phyloP scores from a whole-genome alignment of 1,140 invertebrate genomes.

The Apocrypta bakeri region DNA sequence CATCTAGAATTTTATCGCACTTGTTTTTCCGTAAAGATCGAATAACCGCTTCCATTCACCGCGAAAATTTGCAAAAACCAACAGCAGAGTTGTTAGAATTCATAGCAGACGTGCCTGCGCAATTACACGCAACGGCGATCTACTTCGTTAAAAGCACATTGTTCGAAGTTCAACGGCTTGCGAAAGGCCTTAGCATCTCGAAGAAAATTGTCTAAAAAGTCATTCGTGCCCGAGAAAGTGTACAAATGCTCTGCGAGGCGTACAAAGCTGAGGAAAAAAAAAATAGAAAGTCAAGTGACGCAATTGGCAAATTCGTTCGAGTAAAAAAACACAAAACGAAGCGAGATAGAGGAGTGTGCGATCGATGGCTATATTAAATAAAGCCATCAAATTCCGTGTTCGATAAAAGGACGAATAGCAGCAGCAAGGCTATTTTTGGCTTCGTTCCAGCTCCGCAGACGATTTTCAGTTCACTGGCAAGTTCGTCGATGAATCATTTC shows the following conservation, averaged over 20 bases:
- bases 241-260: conserved; percentile 27
- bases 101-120: not conserved
- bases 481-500: conserved; percentile 52
- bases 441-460: conserved; percentile 36
- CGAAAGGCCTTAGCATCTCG: not conserved
- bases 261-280: not conserved
- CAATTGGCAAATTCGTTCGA: conserved; percentile 2
- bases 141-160: conserved; percentile 24
- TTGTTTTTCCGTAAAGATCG: not conserved
- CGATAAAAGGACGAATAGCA: conserved; percentile 30
- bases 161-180: not conserved
- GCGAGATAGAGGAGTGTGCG: not conserved
- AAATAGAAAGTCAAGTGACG: conserved; percentile 28
- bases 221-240: conserved; percentile 1
- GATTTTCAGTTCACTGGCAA: conserved; percentile 50
- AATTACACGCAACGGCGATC: not conserved
- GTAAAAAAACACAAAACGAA: not conserved
- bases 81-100: too few species aligned
- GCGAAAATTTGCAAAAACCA: not conserved
- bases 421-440: conserved; percentile 45
- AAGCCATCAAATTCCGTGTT: conserved; percentile 19
- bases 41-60: not conserved
- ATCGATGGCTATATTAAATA: conserved; percentile 15
- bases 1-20: not conserved
- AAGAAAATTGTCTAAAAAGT: conserved; percentile 12